Percentiles rank a stretch among this genome's conserved stretches.
Evolutionary conservation across 1,140 invertebrate species (phyloP).

Genomic region (Brachystomella parvula): DNA sequence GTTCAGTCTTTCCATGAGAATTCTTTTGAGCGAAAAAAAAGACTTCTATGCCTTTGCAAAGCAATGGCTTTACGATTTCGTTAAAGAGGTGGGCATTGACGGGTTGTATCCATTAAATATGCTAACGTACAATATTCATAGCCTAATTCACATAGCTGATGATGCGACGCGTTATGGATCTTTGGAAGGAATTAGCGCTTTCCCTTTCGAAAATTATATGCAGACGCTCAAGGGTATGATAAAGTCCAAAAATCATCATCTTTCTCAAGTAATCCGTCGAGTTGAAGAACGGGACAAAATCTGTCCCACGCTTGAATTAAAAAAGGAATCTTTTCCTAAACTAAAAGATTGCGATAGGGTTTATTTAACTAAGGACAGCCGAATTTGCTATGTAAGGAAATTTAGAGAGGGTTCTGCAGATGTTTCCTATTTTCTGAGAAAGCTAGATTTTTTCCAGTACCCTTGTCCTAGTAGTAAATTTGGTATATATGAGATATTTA

Average conservation of each 20-base stretch:
- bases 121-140: constrained; percentile 44
- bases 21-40: constrained; percentile 21
- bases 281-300: constrained; percentile 1
- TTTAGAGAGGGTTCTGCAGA: not conserved
- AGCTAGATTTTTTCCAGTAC: not conserved
- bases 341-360: too few species aligned
- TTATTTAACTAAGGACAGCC: too few species aligned
- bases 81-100: constrained; percentile 32
- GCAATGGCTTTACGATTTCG: constrained; percentile 40
- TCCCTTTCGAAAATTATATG: constrained; percentile 43
- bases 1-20: constrained; percentile 40
- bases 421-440: not conserved
- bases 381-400: not conserved
- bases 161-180: constrained; percentile 41
- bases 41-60: constrained; percentile 36
- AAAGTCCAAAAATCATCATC: constrained; percentile 1
- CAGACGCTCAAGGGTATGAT: constrained; percentile 36
- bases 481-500: too few species aligned
- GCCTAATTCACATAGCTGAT: constrained; percentile 41
- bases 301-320: not conserved
- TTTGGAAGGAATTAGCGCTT: constrained; percentile 41
- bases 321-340: too few species aligned
- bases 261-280: constrained; percentile 13
- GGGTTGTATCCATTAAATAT: constrained; percentile 39
- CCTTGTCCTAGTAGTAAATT: not conserved